Conservation (phyloP, 2,113 vertebrate genomes). For the Grammomys surdaster region DNA sequence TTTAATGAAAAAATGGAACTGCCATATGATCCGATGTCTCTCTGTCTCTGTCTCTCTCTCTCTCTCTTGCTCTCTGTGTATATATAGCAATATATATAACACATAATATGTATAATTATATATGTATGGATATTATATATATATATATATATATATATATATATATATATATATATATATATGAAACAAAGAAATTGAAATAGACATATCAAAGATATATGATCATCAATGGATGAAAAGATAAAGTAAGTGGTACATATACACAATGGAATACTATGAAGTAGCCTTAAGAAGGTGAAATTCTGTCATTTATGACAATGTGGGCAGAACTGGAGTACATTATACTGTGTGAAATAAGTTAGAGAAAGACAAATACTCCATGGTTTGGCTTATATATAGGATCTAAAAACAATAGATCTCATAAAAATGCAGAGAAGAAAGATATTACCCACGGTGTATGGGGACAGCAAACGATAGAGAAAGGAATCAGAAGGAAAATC, state of each 20-base stretch:
- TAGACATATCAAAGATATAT: not conserved
- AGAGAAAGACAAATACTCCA: slow-evolving; percentile 1
- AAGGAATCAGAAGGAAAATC: not conserved
- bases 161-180: not conserved
- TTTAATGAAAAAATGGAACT: not conserved
- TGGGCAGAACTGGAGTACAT: not conserved
- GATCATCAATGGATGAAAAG: not conserved
- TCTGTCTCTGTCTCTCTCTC: not conserved
- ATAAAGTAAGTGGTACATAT: not conserved
- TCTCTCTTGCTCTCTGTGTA: not conserved
- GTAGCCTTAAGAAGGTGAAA: not conserved
- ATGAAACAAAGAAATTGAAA: not conserved
- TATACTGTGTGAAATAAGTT: not conserved
- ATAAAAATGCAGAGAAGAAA: not conserved
- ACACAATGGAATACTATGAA: not conserved
- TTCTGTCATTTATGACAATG: not conserved
- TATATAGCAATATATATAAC: not conserved
- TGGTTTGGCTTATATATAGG: not conserved
- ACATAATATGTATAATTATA: not conserved
- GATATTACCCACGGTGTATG: not conserved
- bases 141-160: not conserved
- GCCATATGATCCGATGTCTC: not conserved
- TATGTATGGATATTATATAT: not conserved
- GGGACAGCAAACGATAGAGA: not conserved
- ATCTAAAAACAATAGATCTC: not conserved